Evolutionary conservation across 2,797 vertebrate genomes (phyloP).

Genomic region (Peromyscus nudipes): DNA sequence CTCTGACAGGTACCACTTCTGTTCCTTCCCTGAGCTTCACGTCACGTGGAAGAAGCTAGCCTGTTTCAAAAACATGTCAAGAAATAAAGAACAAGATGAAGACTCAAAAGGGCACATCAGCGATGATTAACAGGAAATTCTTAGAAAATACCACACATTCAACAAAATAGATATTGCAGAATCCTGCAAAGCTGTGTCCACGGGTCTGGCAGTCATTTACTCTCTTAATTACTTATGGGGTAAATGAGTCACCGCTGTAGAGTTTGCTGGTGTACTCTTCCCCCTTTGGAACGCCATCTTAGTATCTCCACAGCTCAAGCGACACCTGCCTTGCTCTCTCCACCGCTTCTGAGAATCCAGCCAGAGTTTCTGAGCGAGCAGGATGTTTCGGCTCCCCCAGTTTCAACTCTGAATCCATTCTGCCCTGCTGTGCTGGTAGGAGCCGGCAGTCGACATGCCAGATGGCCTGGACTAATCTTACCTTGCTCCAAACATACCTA

Average conservation of each 20-base stretch:
- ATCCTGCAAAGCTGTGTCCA: neutral
- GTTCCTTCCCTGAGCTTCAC: constrained; percentile 2
- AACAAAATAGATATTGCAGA: neutral
- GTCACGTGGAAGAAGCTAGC: neutral
- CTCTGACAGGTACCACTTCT: neutral
- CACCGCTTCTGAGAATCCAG: constrained; percentile 35
- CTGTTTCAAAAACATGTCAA: neutral
- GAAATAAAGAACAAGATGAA: neutral
- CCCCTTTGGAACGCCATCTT: neutral
- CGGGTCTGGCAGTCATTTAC: neutral
- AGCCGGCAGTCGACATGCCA: neutral
- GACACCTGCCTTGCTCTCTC: constrained; percentile 1
- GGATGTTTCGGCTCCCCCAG: neutral
- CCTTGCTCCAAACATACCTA: neutral
- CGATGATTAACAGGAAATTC: neutral
- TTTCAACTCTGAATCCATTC: constrained; percentile 54
- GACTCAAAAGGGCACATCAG: neutral
- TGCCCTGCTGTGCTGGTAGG: constrained; percentile 27
- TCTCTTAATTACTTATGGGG: neutral
- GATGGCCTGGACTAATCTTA: constrained; percentile 50
- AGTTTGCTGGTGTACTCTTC: neutral
- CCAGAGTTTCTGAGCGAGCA: constrained; percentile 15
- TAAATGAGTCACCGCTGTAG: neutral
- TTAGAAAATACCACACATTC: neutral
- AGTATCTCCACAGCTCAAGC: neutral